Evolutionary conservation across 1,140 invertebrate genomes (phyloP).

Genomic region (Leptinotarsa texana): DNA sequence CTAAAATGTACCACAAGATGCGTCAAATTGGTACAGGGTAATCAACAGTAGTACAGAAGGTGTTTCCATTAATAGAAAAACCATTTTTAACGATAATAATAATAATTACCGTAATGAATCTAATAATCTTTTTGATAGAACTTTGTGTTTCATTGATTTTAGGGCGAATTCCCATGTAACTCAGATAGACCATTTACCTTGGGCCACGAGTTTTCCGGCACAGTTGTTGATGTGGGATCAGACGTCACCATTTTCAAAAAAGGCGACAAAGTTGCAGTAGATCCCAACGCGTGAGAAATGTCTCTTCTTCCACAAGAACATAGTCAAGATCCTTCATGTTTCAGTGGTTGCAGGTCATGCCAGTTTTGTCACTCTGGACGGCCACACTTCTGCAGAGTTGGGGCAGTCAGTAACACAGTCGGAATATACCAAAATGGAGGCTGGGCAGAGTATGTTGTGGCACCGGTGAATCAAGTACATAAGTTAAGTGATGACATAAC

Average conservation of each 20-base stretch:
- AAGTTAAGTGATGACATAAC: slow-evolving; percentile 59
- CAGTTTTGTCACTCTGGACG: slow-evolving; percentile 62
- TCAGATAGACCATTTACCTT: slow-evolving; percentile 60
- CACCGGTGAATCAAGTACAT: slow-evolving; percentile 65
- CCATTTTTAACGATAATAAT: too few relatives aligned
- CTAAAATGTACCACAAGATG: too few relatives aligned
- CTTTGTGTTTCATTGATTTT: background rate
- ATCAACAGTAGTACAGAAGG: too few relatives aligned
- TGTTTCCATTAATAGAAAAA: too few relatives aligned
- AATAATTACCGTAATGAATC: too few relatives aligned
- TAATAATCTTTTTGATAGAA: too few relatives aligned
- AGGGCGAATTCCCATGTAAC: slow-evolving; percentile 69
- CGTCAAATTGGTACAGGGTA: too few relatives aligned
- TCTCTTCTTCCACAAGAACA: background rate
- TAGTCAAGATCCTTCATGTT: background rate
- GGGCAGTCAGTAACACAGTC: slow-evolving; percentile 66
- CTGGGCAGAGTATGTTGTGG: slow-evolving; percentile 66
- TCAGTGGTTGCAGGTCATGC: slow-evolving; percentile 64
- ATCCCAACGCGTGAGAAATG: slow-evolving; percentile 65
- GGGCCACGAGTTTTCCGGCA: slow-evolving; percentile 75
- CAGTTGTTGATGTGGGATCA: slow-evolving; percentile 62
- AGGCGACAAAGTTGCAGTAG: slow-evolving; percentile 68
- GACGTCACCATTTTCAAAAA: slow-evolving; percentile 63
- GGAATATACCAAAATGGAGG: slow-evolving; percentile 70
- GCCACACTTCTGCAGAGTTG: slow-evolving; percentile 65